Conservation (phyloP, 2,888 invertebrate species). For the Epistrophe grossulariae region DNA sequence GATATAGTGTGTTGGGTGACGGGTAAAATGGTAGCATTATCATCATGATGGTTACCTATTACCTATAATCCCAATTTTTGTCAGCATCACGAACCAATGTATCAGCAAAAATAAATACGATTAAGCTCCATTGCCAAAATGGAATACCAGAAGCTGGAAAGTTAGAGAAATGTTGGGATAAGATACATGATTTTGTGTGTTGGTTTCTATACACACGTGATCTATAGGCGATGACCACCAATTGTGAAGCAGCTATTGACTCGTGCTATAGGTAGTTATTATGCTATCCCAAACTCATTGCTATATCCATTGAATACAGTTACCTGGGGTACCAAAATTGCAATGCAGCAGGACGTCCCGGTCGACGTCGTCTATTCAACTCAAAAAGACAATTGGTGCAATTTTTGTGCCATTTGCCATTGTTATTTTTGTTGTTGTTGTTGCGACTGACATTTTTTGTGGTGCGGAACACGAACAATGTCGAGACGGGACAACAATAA, state of each 20-base stretch:
- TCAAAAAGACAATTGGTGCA: conserved; percentile 58
- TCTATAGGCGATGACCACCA: conserved; percentile 40
- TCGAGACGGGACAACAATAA: conserved; percentile 37
- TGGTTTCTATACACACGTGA: no score
- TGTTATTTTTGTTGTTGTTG: neutral
- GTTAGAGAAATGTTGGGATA: conserved; percentile 10
- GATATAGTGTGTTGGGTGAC: neutral
- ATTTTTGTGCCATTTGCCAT: neutral
- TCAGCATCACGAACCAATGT: conserved; percentile 46
- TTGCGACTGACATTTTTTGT: conserved; percentile 52
- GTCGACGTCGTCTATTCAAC: conserved; percentile 19
- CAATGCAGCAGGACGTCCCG: conserved; percentile 54
- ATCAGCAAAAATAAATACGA: conserved; percentile 11
- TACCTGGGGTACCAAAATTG: conserved; percentile 52
- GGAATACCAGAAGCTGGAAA: conserved; percentile 54
- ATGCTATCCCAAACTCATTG: neutral
- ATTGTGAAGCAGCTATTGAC: conserved; percentile 19
- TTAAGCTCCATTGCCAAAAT: conserved; percentile 13
- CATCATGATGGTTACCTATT: conserved; percentile 36
- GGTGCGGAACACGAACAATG: conserved; percentile 60
- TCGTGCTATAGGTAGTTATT: conserved; percentile 29
- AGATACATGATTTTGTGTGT: neutral
- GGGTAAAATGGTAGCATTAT: conserved; percentile 19
- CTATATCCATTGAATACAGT: conserved; percentile 36
- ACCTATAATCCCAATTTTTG: conserved; percentile 33